These are phyloP conservation scores for Anarrhichthys ocellatus DNA, from an alignment of 2,113 vertebrate species.

Conservation along the genomic window DNA sequence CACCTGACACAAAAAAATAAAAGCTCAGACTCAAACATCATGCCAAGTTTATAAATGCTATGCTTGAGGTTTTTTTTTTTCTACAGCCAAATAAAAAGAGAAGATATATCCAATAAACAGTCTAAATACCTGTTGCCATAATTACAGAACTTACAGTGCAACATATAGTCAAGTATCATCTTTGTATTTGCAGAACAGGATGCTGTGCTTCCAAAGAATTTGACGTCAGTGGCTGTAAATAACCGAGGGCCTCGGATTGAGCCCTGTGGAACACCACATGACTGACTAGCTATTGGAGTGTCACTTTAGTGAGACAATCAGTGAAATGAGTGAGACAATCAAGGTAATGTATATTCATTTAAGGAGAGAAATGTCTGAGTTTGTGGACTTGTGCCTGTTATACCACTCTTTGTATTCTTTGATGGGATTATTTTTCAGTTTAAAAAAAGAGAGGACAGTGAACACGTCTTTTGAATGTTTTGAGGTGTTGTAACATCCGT, in stretches of 20 bases:
- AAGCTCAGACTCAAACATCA: too few relatives aligned
- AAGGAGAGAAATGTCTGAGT: too few relatives aligned
- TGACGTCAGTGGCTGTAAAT: not conserved
- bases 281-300: too few relatives aligned
- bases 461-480: too few relatives aligned
- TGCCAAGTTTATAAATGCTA: not conserved
- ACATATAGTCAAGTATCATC: not conserved
- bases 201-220: not conserved
- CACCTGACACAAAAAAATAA: too few relatives aligned
- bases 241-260: not conserved
- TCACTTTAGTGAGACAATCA: not conserved
- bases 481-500: too few relatives aligned
- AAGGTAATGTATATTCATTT: too few relatives aligned
- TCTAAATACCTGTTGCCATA: not conserved
- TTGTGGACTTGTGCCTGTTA: not conserved
- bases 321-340: too few relatives aligned
- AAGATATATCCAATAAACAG: not conserved
- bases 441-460: too few relatives aligned
- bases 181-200: not conserved
- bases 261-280: not conserved
- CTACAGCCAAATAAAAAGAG: not conserved
- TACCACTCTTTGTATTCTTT: not conserved
- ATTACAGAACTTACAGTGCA: not conserved
- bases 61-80: not conserved
- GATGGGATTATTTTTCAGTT: not conserved